Evolutionary conservation across 2,797 vertebrate species (phyloP).

Genomic region (Rhinophrynus dorsalis): DNA sequence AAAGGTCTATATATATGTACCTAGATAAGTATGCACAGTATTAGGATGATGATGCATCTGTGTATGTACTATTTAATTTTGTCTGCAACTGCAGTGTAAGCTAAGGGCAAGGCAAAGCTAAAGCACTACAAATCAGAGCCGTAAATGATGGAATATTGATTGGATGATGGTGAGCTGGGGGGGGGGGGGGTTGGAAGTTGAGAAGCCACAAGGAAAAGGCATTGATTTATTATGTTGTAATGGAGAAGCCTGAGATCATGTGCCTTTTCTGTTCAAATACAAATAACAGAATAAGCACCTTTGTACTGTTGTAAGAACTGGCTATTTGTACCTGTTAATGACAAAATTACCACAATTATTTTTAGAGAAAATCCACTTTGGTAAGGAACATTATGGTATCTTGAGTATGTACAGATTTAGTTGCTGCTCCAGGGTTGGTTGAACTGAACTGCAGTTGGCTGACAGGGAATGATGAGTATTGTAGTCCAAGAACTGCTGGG

Average conservation of each 20-base stretch:
- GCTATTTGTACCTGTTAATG: not conserved
- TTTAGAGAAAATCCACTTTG: too few species aligned
- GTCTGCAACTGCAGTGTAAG: not conserved
- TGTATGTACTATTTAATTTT: not conserved
- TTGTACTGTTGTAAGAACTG: not conserved
- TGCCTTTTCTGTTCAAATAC: constrained; percentile 6
- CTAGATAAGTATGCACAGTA: not conserved
- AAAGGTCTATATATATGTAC: too few species aligned
- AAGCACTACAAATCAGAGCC: not conserved
- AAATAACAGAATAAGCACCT: not conserved
- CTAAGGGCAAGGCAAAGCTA: not conserved
- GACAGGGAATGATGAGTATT: too few species aligned
- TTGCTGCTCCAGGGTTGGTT: too few species aligned
- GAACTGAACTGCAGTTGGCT: too few species aligned
- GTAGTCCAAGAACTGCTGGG: too few species aligned
- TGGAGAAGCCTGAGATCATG: not conserved
- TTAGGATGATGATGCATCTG: not conserved
- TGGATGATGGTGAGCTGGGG: constrained; percentile 4
- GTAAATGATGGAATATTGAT: constrained; percentile 32
- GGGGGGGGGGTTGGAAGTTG: not conserved
- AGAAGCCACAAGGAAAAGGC: constrained; percentile 2
- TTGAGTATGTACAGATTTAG: too few species aligned
- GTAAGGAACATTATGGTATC: too few species aligned
- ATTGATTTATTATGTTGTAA: constrained; percentile 12
- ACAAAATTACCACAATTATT: too few species aligned